Conservation (phyloP, 1,140 invertebrate genomes). For the Elysia chlorotica region DNA sequence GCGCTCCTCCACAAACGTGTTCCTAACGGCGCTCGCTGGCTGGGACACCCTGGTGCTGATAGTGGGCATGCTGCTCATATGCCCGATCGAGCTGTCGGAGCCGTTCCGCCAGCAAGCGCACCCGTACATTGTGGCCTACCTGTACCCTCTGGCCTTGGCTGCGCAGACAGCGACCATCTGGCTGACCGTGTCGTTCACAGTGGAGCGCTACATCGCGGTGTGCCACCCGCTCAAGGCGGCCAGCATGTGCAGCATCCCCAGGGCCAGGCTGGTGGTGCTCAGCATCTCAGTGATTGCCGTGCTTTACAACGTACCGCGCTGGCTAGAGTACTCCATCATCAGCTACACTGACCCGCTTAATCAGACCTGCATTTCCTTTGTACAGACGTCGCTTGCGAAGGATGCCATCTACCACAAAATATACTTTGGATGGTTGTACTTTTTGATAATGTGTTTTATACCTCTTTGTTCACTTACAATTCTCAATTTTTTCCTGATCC, state of each 20-base stretch:
- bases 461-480: slow-evolving; percentile 84
- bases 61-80: slow-evolving; percentile 85
- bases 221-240: slow-evolving; percentile 89
- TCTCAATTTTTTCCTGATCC: slow-evolving; percentile 87
- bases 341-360: slow-evolving; percentile 43
- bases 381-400: slow-evolving; percentile 72
- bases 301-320: slow-evolving; percentile 84
- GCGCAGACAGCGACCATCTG: slow-evolving; percentile 92
- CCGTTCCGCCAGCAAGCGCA: slow-evolving; percentile 77
- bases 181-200: slow-evolving; percentile 91
- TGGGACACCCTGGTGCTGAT: slow-evolving; percentile 89
- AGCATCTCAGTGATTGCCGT: slow-evolving; percentile 81
- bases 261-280: slow-evolving; percentile 83
- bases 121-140: slow-evolving; percentile 79
- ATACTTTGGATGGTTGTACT: slow-evolving; percentile 91
- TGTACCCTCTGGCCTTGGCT: slow-evolving; percentile 85
- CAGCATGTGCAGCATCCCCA: slow-evolving; percentile 86
- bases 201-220: slow-evolving; percentile 95
- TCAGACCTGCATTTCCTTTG: slow-evolving; percentile 64
- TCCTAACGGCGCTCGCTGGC: slow-evolving; percentile 86
- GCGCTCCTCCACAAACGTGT: slow-evolving; percentile 92
- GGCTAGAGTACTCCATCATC: slow-evolving; percentile 60
- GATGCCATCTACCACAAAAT: slow-evolving; percentile 76
- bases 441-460: slow-evolving; percentile 89
- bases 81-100: slow-evolving; percentile 65